Base-by-base conservation (phyloP, 2,113 vertebrate genomes). In the Petroica traversi region DNA sequence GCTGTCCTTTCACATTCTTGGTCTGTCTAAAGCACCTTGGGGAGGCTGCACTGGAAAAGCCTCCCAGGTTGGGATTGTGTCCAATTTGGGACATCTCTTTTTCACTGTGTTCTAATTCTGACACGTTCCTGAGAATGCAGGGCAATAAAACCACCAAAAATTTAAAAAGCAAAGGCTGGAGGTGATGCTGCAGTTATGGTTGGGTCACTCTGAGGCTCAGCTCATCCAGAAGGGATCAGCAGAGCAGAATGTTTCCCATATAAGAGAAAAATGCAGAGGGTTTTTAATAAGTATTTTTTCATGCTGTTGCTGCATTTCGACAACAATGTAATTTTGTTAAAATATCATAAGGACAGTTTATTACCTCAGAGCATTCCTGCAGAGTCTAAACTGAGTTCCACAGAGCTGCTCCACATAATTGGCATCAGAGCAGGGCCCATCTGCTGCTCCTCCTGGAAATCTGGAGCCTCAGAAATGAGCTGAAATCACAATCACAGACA, bases 271-370 rank as follows among this genome's bases (percentile, higher is more conserved):
- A 95, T 93, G 71, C 76, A 94, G 88, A 85, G 93, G 93, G 89
- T 89, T 96, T 96, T 95, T 95, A 95, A 96, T 86, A 97, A 97
- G 95, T 92, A 95, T 22, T 87, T 97, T 97, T 96, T 85, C 95
- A 97, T 31, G 95, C 93, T 88, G 86, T 95, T 92, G 91, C 49
- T 79, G 18, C 28, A 88, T 89, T 92, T 79, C 76, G 62, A 89
- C 48, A 93, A 95, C 81, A 94, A 58, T 31, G 31, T 64, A 2
- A 82, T 88, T 89, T 48, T 72, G 71, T 83, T 83, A 72, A 88
- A 93, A 48, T 77, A 71, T 75, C n/a, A 3, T 89, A 89, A 87
- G 88, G 89, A 58, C 45, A 94, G 68, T 84, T 79, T 83, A 57
- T 88, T 93, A 64, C 58, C 59, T 89, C 58, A 81, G 34, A 66